Conservation (phyloP, 2,888 invertebrate genomes). For the Microplitis deprimator region DNA sequence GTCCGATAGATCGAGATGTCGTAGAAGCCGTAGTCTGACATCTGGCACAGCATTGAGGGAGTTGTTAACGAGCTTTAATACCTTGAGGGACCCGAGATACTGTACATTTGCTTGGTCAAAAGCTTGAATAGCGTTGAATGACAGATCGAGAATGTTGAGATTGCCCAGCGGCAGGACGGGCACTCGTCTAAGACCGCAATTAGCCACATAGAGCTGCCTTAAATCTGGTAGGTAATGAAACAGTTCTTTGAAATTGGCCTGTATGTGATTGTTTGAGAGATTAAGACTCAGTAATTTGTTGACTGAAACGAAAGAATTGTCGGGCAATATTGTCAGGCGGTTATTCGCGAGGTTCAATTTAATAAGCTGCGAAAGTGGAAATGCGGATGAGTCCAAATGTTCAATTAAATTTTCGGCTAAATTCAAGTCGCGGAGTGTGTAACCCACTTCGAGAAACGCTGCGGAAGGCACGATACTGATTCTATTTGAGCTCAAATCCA, state of each 20-base stretch:
- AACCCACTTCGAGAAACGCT: conserved; percentile 84
- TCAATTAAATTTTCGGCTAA: conserved; percentile 86
- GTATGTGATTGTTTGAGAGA: conserved; percentile 84
- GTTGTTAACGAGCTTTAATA: conserved; percentile 84
- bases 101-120: conserved; percentile 81
- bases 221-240: conserved; percentile 89
- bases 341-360: conserved; percentile 85
- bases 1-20: conserved; percentile 83
- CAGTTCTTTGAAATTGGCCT: conserved; percentile 85
- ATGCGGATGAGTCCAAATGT: conserved; percentile 89
- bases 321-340: conserved; percentile 86
- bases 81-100: conserved; percentile 80
- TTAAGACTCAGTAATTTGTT: conserved; percentile 85
- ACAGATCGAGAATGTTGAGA: conserved; percentile 85
- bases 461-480: conserved; percentile 85
- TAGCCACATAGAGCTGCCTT: conserved; percentile 83
- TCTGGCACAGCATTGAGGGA: conserved; percentile 83
- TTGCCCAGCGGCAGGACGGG: conserved; percentile 85
- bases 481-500: conserved; percentile 85
- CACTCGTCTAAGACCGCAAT: conserved; percentile 82
- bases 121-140: conserved; percentile 82
- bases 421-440: conserved; percentile 84
- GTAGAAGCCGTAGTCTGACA: conserved; percentile 79
- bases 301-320: conserved; percentile 89
- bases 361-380: conserved; percentile 85